Conservation (phyloP, 2,888 invertebrate genomes). For the Drosophila melanosoma region DNA sequence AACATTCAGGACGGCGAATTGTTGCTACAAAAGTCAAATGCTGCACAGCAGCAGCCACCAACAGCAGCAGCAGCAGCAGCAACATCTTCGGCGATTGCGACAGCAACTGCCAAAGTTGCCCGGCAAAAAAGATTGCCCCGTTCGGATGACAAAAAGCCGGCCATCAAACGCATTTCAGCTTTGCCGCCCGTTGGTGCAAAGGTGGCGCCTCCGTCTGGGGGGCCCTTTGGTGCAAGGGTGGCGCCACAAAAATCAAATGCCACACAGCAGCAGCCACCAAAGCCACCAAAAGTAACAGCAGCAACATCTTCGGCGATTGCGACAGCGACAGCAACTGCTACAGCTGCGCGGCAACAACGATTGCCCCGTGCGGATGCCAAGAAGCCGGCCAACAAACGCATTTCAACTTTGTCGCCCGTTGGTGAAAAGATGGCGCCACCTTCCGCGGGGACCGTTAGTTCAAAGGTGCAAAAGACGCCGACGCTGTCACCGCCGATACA, state of each 20-base stretch:
- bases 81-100: background rate
- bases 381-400: slow-evolving; percentile 23
- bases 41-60: background rate
- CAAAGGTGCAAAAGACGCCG: background rate
- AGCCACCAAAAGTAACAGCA: background rate
- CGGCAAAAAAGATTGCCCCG: slow-evolving; percentile 21
- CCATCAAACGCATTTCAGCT: slow-evolving; percentile 21
- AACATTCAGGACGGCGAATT: too few species aligned
- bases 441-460: background rate
- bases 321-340: background rate
- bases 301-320: background rate
- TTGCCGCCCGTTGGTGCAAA: slow-evolving; percentile 39
- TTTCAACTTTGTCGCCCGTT: slow-evolving; percentile 37
- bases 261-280: background rate
- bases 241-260: background rate
- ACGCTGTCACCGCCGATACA: slow-evolving; percentile 1
- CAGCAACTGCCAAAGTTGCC: background rate
- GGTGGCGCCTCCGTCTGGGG: background rate
- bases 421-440: background rate
- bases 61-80: background rate
- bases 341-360: slow-evolving; percentile 14
- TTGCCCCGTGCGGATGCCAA: slow-evolving; percentile 12
- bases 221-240: slow-evolving; percentile 1
- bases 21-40: background rate
- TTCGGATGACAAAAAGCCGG: slow-evolving; percentile 13